Evolutionary conservation across 2,888 invertebrate species (phyloP).

Genomic region (Tipula vernalis): DNA sequence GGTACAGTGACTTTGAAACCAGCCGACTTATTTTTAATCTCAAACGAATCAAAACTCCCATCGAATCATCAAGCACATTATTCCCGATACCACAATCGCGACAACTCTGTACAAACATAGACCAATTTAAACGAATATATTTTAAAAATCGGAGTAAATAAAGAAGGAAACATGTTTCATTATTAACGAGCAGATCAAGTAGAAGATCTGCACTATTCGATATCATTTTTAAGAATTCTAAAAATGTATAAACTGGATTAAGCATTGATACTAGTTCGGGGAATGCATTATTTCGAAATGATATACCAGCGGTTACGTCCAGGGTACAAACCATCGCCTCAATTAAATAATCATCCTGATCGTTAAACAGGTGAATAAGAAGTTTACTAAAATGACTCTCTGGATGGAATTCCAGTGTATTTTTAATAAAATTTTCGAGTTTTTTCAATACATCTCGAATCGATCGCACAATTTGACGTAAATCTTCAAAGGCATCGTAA

Average conservation of each 20-base stretch:
- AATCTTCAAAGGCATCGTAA: slow-evolving; percentile 77
- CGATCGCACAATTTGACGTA: slow-evolving; percentile 76
- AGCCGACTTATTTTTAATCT: slow-evolving; percentile 69
- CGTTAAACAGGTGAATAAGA: slow-evolving; percentile 75
- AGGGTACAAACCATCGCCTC: slow-evolving; percentile 87
- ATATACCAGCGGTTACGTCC: slow-evolving; percentile 76
- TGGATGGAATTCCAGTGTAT: slow-evolving; percentile 71
- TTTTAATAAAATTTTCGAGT: slow-evolving; percentile 69
- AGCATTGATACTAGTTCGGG: slow-evolving; percentile 70
- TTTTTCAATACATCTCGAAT: slow-evolving; percentile 72
- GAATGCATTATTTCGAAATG: slow-evolving; percentile 66
- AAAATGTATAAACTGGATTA: slow-evolving; percentile 75
- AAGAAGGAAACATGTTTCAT: slow-evolving; percentile 79
- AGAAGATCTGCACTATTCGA: slow-evolving; percentile 69
- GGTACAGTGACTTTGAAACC: slow-evolving; percentile 71
- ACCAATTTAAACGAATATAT: slow-evolving; percentile 72
- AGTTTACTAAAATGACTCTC: slow-evolving; percentile 80
- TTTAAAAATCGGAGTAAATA: slow-evolving; percentile 75
- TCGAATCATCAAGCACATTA: slow-evolving; percentile 62
- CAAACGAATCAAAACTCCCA: slow-evolving; percentile 69
- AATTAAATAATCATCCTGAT: slow-evolving; percentile 82
- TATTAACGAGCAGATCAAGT: slow-evolving; percentile 74
- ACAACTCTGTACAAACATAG: slow-evolving; percentile 67
- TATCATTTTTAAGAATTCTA: slow-evolving; percentile 73
- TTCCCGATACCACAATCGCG: slow-evolving; percentile 43